Evolutionary conservation across 2,888 invertebrate genomes (phyloP), one percentile per base, ranked within the genome.

Genomic region (Cheiracanthium punctorium): DNA sequence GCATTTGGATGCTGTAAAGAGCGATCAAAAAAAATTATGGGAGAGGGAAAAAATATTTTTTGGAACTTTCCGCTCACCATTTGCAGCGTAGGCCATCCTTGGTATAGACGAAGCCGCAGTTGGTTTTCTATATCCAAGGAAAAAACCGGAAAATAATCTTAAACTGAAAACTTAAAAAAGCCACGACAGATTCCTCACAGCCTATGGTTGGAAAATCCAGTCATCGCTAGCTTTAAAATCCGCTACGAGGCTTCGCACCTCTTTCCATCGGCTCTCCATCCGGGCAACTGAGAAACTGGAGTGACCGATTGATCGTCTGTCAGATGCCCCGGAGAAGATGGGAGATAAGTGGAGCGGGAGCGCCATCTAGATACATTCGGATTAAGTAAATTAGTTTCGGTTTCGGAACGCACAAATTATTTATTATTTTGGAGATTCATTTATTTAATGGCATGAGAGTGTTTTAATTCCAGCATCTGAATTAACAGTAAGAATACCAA

Each of bases 271-370:
- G 82, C 82, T 84, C 71, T 77, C 84, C 77, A 79, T 85, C 84
- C 84, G 79, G 73, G 73, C 69, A 52, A 52, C 77, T 72, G 52
- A 67, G 64, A 48, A 74, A 67, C 52, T 82, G 84, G 84, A 85
- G 79, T 85, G 84, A 85, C 84, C 84, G 79, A 85, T 85, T 85
- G 84, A 85, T 85, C 84, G 84, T 32, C 84, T 85, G 84, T 69
- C 84, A 79, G 58, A 73, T 74, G 74, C 73, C 79, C 69, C 41
- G 74, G 72, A 65, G 72, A 37, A 48, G 75, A 69, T 58, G 32
- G 52, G 73, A 30, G 82, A 81, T 74, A 67, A 72, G 33, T 24
- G 32, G 48, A n/a, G 20, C 37, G 0, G 24, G 32, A 72, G 82
- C 84, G 79, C 41, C 69, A 73, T 70, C 84, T 69, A n/a, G 82